A percentile compares a stretch with the other conserved stretches of the same genome.
These are phyloP conservation scores for Gastrophysa polygoni DNA, from an alignment of 2,888 invertebrate genomes.

Conservation along the genomic window DNA sequence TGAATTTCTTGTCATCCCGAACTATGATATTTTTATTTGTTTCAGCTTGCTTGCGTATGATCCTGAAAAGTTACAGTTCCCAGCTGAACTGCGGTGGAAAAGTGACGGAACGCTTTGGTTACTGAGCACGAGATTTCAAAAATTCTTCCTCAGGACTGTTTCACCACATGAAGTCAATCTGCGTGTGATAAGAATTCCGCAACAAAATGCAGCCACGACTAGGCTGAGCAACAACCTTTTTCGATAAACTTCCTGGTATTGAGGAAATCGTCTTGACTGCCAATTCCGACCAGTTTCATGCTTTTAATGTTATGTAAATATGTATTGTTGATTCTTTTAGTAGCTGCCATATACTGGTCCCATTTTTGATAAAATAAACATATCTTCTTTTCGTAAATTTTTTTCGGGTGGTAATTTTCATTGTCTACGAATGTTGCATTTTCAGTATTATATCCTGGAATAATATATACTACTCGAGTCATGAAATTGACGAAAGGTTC, in stretches of 20 bases:
- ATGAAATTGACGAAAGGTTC: no score
- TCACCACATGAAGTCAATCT: conserved; percentile 73
- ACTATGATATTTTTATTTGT: conserved; percentile 16
- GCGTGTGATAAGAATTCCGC: conserved; percentile 66
- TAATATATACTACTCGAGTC: no score
- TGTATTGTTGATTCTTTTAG: no score
- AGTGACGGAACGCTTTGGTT: conserved; percentile 76
- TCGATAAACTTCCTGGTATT: conserved; percentile 9
- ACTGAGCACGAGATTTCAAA: conserved; percentile 78
- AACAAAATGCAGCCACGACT: conserved; percentile 9
- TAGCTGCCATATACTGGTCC: no score
- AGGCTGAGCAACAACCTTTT: conserved; percentile 35
- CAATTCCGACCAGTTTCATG: no score
- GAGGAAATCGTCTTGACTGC: no score
- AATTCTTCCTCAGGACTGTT: conserved; percentile 74
- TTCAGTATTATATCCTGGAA: no score
- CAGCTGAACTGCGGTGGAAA: conserved; percentile 74
- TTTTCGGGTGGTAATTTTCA: no score
- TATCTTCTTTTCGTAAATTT: no score
- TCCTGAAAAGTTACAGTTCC: conserved; percentile 75
- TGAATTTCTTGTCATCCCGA: neutral
- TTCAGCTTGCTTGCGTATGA: conserved; percentile 74
- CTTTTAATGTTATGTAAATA: no score
- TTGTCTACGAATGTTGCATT: no score
- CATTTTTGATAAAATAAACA: no score